phyloP scores from a whole-genome alignment of 2,113 vertebrate species.

The Gasterosteus aculeatus region DNA sequence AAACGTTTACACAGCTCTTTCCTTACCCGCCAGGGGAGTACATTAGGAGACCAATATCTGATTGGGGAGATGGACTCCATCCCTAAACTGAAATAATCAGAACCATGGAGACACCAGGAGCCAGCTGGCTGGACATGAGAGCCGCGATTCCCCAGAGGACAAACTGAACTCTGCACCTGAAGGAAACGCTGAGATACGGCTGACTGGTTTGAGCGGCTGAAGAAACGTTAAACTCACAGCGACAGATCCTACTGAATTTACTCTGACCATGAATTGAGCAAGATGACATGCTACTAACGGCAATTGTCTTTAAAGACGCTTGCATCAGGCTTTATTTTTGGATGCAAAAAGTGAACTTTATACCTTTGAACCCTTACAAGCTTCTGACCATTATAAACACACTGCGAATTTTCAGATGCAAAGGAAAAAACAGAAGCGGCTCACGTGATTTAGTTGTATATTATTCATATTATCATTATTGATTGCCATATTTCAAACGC shows the following conservation, averaged over 20 bases:
- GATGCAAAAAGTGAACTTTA: not conserved
- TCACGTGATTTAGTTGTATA: not conserved
- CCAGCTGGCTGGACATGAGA: conserved; percentile 54
- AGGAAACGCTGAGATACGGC: conserved; percentile 24
- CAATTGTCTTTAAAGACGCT: not conserved
- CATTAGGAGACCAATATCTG: conserved; percentile 53
- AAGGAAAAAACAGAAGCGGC: not conserved
- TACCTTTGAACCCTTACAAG: not conserved
- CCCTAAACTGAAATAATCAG: conserved; percentile 52
- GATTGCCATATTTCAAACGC: not conserved
- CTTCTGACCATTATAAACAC: not conserved
- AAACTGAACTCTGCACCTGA: conserved; percentile 34
- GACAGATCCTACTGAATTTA: not conserved
- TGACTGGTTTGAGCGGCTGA: not conserved
- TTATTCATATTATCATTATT: not conserved
- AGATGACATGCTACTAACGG: not conserved
- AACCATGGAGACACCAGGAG: conserved; percentile 38
- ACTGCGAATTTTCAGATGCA: not conserved
- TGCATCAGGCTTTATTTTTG: not conserved
- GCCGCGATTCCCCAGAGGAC: conserved; percentile 45
- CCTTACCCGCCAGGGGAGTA: conserved; percentile 27
- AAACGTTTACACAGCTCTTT: conserved; percentile 62
- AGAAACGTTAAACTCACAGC: not conserved
- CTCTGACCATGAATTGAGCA: not conserved
- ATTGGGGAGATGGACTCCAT: conserved; percentile 52